A percentile compares a stretch with the other conserved stretches of the same genome.
Evolutionary conservation across 1,140 invertebrate genomes (phyloP).

Genomic region (Drosophila busckii): DNA sequence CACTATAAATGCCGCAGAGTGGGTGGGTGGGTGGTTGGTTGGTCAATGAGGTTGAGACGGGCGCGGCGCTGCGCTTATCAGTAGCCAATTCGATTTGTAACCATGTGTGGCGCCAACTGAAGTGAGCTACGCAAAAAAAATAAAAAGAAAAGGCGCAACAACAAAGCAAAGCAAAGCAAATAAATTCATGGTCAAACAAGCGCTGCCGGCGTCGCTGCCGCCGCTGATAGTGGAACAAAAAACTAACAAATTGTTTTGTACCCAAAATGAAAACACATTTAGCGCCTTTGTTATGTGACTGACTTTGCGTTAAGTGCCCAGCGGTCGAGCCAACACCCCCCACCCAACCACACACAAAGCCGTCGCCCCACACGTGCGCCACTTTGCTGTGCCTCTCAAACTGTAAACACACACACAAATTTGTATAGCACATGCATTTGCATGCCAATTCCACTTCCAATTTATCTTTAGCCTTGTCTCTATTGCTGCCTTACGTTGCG

Average conservation of each 20-base stretch:
- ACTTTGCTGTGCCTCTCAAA: no score
- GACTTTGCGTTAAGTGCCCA: conserved; percentile 16
- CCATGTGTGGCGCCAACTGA: conserved; percentile 40
- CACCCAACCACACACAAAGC: no score
- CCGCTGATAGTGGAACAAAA: conserved; percentile 12
- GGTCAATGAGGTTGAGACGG: conserved; percentile 3
- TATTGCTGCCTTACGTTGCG: no score
- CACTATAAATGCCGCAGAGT: conserved; percentile 12
- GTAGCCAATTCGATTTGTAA: conserved; percentile 9
- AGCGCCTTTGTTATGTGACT: conserved; percentile 18
- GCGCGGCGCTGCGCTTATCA: not conserved
- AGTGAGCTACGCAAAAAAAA: conserved; percentile 59
- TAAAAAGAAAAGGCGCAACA: no score
- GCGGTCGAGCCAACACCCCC: no score
- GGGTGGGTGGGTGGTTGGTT: conserved; percentile 2
- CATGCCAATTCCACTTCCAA: no score
- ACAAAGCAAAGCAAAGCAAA: no score
- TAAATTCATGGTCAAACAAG: conserved; percentile 61
- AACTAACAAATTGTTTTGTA: conserved; percentile 55
- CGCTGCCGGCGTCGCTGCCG: no score
- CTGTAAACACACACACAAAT: no score
- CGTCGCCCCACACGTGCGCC: no score
- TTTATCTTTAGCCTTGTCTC: no score
- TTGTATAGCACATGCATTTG: no score
- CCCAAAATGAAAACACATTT: conserved; percentile 36